phyloP scores from a whole-genome alignment of 2,113 vertebrate genomes.

The Hypocryptadius cinnamomeus region DNA sequence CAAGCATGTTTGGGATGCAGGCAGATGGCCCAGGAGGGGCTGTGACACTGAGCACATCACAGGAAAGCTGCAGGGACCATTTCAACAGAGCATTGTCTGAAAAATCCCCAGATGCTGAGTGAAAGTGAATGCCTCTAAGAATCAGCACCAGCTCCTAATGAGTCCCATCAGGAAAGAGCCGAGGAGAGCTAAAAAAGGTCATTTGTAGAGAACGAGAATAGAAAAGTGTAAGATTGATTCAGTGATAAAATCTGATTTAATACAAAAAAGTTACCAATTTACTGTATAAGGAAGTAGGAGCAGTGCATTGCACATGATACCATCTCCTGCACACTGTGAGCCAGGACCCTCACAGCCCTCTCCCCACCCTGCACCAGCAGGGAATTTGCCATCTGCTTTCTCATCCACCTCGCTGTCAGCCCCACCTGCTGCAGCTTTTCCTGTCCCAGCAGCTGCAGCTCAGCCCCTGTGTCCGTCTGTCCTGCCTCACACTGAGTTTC shows the following conservation, averaged over 20 bases:
- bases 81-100: slow-evolving; percentile 8
- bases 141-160: slow-evolving; percentile 54
- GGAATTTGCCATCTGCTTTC: not conserved
- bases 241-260: slow-evolving; percentile 59
- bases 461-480: fast-evolving
- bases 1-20: not conserved
- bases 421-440: not conserved
- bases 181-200: slow-evolving; percentile 63
- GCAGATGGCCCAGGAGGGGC: not conserved
- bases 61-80: not conserved
- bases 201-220: slow-evolving; percentile 57
- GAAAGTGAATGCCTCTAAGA: slow-evolving; percentile 48
- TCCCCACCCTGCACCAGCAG: not conserved
- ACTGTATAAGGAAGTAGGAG: slow-evolving; percentile 61
- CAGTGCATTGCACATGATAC: not conserved
- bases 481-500: not conserved
- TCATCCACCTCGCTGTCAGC: not conserved
- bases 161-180: slow-evolving; percentile 59
- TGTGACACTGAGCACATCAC: not conserved
- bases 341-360: slow-evolving; percentile 10
- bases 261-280: slow-evolving; percentile 55
- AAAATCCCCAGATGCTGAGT: slow-evolving; percentile 43
- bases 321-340: not conserved
- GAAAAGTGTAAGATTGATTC: slow-evolving; percentile 48
- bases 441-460: not conserved